These are phyloP conservation scores for Torymus auratus DNA, from an alignment of 2,888 invertebrate species.

Conservation along the genomic window DNA sequence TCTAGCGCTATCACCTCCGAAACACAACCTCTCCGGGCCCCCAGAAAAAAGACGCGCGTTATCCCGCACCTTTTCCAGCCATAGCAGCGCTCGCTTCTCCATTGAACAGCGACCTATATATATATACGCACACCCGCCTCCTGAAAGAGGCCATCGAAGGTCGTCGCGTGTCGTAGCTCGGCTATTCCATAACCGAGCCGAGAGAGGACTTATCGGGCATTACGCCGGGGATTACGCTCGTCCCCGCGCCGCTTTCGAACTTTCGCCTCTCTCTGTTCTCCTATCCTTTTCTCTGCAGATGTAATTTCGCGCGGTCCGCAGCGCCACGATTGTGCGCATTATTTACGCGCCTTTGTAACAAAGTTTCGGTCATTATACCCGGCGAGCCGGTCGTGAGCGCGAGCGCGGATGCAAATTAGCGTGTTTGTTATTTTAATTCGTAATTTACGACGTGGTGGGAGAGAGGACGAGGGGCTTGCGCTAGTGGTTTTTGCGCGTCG, in stretches of 20 bases:
- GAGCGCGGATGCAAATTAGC: constrained; percentile 51
- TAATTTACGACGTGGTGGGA: constrained; percentile 41
- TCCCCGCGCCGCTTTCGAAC: constrained; percentile 55
- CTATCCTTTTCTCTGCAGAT: constrained; percentile 1
- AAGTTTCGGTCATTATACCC: constrained; percentile 54
- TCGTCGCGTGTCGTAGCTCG: too few species aligned
- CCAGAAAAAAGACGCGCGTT: too few species aligned
- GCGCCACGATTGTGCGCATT: constrained; percentile 7
- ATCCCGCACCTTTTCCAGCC: too few species aligned
- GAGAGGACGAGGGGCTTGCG: neutral
- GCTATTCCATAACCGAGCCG: neutral
- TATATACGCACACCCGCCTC: too few species aligned
- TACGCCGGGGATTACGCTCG: constrained; percentile 68
- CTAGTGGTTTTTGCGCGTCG: too few species aligned
- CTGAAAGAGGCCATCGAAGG: too few species aligned
- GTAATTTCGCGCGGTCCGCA: too few species aligned
- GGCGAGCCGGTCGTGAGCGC: neutral
- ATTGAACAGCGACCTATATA: too few species aligned
- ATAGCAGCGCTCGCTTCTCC: too few species aligned
- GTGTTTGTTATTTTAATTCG: constrained; percentile 57
- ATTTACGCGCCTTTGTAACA: constrained; percentile 51
- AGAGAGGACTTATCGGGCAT: constrained; percentile 69
- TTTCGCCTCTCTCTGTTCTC: constrained; percentile 36
- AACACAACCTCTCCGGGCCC: too few species aligned
- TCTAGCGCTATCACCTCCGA: too few species aligned